Evolutionary conservation across 2,113 vertebrate genomes (phyloP).

Genomic region (Takifugu flavidus): DNA sequence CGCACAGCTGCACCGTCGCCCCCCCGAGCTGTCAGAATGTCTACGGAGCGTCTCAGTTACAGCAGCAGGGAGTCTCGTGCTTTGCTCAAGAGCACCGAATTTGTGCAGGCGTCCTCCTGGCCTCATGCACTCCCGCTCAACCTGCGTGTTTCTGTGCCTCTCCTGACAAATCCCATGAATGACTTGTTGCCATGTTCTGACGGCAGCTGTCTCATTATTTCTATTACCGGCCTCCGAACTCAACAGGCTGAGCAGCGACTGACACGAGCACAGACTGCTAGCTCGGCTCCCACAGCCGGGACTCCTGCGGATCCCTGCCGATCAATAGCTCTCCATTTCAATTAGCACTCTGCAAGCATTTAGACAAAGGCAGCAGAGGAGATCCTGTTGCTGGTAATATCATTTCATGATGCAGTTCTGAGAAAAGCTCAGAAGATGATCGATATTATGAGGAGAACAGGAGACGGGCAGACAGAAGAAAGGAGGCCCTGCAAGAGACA

Average conservation of each 20-base stretch:
- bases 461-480: slow-evolving; percentile 16
- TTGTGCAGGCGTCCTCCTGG: too few relatives aligned
- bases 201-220: slow-evolving; percentile 43
- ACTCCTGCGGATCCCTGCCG: slow-evolving; percentile 53
- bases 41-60: slow-evolving; percentile 42
- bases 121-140: not conserved
- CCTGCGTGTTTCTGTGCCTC: slow-evolving; percentile 14
- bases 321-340: slow-evolving; percentile 78
- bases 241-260: slow-evolving; percentile 51
- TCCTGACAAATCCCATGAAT: slow-evolving; percentile 26
- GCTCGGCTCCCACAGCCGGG: slow-evolving; percentile 43
- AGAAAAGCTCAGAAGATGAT: slow-evolving; percentile 68
- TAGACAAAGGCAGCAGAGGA: slow-evolving; percentile 68
- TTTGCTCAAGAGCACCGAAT: slow-evolving; percentile 33
- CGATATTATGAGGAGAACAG: slow-evolving; percentile 57
- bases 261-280: slow-evolving; percentile 37
- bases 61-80: slow-evolving; percentile 25
- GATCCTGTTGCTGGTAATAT: slow-evolving; percentile 71
- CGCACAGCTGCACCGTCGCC: slow-evolving; percentile 52
- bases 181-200: slow-evolving; percentile 31
- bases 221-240: slow-evolving; percentile 47
- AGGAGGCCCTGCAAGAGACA: not conserved
- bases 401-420: slow-evolving; percentile 73
- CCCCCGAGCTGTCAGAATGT: slow-evolving; percentile 43
- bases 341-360: slow-evolving; percentile 72